phyloP scores from a whole-genome alignment of 1,140 invertebrate genomes.

The Drosophila repletoides region DNA sequence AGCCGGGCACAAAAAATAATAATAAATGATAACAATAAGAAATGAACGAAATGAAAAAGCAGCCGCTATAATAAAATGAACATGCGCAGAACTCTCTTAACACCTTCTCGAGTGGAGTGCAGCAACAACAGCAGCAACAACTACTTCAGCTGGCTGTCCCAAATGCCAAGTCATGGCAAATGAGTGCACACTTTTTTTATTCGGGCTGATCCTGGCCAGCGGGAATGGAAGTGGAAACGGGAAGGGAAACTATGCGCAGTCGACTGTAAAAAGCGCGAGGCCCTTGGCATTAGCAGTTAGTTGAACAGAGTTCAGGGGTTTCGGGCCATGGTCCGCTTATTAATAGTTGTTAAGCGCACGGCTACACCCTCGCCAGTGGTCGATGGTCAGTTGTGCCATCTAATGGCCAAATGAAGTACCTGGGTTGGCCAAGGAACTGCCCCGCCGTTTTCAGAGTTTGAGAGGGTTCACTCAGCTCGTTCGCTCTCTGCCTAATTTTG shows the following conservation, averaged over 20 bases:
- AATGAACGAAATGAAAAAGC: slow-evolving; percentile 18
- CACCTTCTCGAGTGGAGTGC: slow-evolving; percentile 63
- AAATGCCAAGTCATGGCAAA: slow-evolving; percentile 74
- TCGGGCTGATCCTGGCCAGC: slow-evolving; percentile 32
- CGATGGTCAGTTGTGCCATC: slow-evolving; percentile 61
- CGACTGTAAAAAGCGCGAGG: slow-evolving; percentile 60
- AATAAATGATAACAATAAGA: slow-evolving; percentile 42
- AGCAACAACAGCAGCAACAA: slow-evolving; percentile 30
- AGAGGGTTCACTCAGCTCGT: not conserved
- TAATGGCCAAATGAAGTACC: slow-evolving; percentile 54
- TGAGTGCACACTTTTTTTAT: slow-evolving; percentile 62
- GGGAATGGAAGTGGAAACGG: slow-evolving; percentile 20
- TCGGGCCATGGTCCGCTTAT: slow-evolving; percentile 48
- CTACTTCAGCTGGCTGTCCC: slow-evolving; percentile 67
- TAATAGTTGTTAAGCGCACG: slow-evolving; percentile 79
- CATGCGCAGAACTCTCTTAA: slow-evolving; percentile 61
- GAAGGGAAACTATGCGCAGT: slow-evolving; percentile 53
- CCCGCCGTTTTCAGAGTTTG: not conserved
- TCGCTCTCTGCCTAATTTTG: slow-evolving; percentile 63
- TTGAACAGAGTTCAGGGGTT: not conserved
- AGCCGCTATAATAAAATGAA: slow-evolving; percentile 41
- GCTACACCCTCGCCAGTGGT: slow-evolving; percentile 59
- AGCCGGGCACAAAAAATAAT: slow-evolving; percentile 12
- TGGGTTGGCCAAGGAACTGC: not conserved
- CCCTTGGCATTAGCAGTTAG: slow-evolving; percentile 8